Conservation (phyloP, 2,888 invertebrate genomes). For the Blomia tropicalis region DNA sequence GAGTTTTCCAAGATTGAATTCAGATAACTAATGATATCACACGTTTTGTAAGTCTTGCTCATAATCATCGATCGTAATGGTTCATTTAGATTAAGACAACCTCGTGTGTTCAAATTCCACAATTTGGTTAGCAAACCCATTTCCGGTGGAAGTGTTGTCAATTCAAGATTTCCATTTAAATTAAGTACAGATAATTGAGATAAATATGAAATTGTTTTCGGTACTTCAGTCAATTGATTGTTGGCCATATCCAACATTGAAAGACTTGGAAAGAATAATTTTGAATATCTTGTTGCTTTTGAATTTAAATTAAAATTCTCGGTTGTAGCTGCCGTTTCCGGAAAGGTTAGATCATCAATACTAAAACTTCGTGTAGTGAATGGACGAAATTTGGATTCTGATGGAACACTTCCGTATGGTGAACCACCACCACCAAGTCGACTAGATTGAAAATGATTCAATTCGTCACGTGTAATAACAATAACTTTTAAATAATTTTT, state of each 20-base stretch:
- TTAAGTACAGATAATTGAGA: constrained; percentile 80
- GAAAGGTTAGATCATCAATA: background rate
- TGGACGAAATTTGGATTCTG: background rate
- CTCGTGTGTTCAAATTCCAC: constrained; percentile 85
- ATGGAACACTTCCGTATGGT: background rate
- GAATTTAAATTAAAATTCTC: constrained; percentile 1
- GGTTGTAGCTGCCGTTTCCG: background rate
- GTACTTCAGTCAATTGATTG: constrained; percentile 62
- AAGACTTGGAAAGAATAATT: constrained; percentile 71
- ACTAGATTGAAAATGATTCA: background rate
- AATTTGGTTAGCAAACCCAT: constrained; percentile 83
- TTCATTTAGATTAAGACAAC: constrained; percentile 62
- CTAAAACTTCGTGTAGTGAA: background rate
- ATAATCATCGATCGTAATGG: constrained; percentile 78
- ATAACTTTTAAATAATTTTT: constrained; percentile 54
- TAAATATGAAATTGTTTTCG: constrained; percentile 65
- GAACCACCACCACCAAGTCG: background rate
- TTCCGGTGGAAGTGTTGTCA: constrained; percentile 76
- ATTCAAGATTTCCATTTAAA: constrained; percentile 67
- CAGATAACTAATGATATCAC: constrained; percentile 77
- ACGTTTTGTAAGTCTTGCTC: constrained; percentile 77
- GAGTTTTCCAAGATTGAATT: constrained; percentile 52
- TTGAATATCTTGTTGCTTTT: constrained; percentile 23
- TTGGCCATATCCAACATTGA: constrained; percentile 87
- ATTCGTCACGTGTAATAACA: constrained; percentile 33